Percentiles rank a stretch among this genome's conserved stretches.
Conservation (phyloP, 2,113 vertebrate genomes). For the Cairina moschata region DNA sequence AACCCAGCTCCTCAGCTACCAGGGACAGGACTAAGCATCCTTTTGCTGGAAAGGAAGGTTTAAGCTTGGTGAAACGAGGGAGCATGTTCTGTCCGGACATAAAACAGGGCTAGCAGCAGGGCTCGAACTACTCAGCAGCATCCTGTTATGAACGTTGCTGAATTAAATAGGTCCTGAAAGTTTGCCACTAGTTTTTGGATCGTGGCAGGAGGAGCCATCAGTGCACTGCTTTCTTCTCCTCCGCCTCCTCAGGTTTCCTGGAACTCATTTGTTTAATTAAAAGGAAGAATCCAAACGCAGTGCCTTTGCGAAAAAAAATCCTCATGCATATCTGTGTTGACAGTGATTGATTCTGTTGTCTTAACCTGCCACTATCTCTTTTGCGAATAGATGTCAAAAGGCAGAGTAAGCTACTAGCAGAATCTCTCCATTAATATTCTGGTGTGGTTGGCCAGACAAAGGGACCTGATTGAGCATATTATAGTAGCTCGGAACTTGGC, state of each 20-base stretch:
- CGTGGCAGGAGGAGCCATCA: neutral
- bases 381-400: neutral
- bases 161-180: neutral
- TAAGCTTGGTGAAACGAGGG: neutral
- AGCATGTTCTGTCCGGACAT: neutral
- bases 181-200: neutral
- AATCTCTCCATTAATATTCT: slow-evolving; percentile 45
- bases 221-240: neutral
- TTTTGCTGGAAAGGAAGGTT: neutral
- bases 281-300: neutral
- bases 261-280: neutral
- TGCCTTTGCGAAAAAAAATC: neutral
- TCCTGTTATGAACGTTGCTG: neutral
- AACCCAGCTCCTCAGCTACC: neutral
- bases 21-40: neutral
- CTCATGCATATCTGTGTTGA: neutral
- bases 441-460: slow-evolving; percentile 18
- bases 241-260: neutral
- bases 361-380: neutral
- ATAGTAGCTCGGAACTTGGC: slow-evolving; percentile 24
- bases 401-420: neutral
- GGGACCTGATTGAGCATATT: slow-evolving; percentile 47
- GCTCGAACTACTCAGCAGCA: neutral
- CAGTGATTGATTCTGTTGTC: slow-evolving; percentile 56
- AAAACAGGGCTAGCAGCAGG: neutral